Percentiles rank a stretch among this genome's conserved stretches.
Evolutionary conservation across 2,797 vertebrate genomes (phyloP).

Genomic region (Gymnodraco acuticeps): DNA sequence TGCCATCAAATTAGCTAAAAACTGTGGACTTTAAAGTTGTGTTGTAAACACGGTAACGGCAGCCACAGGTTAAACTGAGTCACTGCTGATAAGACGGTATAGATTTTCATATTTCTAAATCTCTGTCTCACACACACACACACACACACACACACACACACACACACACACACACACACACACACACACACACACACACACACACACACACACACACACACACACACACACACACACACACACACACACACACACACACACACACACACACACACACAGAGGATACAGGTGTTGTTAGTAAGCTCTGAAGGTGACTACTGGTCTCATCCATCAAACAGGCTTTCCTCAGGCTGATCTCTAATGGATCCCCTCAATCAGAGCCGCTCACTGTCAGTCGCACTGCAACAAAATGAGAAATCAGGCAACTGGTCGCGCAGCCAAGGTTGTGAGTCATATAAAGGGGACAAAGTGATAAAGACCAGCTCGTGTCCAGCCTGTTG

Average conservation of each 20-base stretch:
- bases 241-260: no score
- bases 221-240: no score
- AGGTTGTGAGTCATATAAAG: conserved; percentile 86
- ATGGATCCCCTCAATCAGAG: conserved; percentile 93
- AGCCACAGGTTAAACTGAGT: conserved; percentile 30
- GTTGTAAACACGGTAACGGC: no score
- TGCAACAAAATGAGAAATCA: conserved; percentile 85
- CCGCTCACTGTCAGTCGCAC: conserved; percentile 83
- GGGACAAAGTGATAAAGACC: conserved; percentile 87
- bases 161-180: no score
- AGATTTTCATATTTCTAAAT: conserved; percentile 53
- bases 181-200: no score
- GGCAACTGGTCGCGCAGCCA: conserved; percentile 82
- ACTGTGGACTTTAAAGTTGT: no score
- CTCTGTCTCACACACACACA: conserved; percentile 27
- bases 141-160: background rate
- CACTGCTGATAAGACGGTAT: conserved; percentile 39
- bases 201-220: no score
- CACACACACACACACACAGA: conserved; percentile 82
- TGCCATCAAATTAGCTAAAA: no score
- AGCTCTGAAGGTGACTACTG: conserved; percentile 98
- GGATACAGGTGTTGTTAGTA: conserved; percentile 96
- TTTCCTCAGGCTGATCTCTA: conserved; percentile 97
- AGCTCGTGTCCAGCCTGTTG: conserved; percentile 84
- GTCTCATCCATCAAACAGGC: conserved; percentile 97